Percentiles rank a stretch among this genome's conserved stretches.
phyloP scores from a whole-genome alignment of 2,113 vertebrate species.

The Shinisaurus crocodilurus region DNA sequence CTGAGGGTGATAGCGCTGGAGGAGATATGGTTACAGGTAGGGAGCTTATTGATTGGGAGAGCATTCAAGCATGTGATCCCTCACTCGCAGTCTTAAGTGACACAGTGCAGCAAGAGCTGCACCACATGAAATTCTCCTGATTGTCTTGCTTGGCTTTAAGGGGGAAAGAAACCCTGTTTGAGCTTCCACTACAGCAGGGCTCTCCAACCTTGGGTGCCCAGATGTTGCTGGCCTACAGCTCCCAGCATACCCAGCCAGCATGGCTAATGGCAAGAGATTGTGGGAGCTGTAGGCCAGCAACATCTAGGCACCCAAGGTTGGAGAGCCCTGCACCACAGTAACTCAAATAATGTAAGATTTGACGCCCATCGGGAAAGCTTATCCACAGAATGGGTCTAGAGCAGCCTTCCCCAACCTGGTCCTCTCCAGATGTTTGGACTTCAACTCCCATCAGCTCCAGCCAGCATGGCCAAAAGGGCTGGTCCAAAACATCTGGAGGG shows the following conservation, averaged over 20 bases:
- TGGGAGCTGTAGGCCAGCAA: too few relatives aligned
- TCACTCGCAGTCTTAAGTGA: not conserved
- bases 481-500: too few relatives aligned
- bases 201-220: too few relatives aligned
- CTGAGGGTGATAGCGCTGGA: not conserved
- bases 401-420: not conserved
- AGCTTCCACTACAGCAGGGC: too few relatives aligned
- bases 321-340: too few relatives aligned
- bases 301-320: too few relatives aligned
- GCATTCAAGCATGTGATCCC: not conserved
- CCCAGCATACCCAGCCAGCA: too few relatives aligned
- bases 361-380: too few relatives aligned
- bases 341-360: not conserved
- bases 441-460: not conserved
- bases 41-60: not conserved
- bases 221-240: too few relatives aligned
- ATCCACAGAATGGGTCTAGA: not conserved
- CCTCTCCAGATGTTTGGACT: not conserved
- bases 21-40: too few relatives aligned
- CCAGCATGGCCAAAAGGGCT: too few relatives aligned
- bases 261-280: too few relatives aligned
- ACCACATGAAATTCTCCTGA: not conserved
- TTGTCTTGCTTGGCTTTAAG: not conserved
- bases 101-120: not conserved
- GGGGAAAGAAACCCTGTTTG: not conserved